Evolutionary conservation across 1,140 invertebrate species (phyloP).

Genomic region (Drosophila lowei): DNA sequence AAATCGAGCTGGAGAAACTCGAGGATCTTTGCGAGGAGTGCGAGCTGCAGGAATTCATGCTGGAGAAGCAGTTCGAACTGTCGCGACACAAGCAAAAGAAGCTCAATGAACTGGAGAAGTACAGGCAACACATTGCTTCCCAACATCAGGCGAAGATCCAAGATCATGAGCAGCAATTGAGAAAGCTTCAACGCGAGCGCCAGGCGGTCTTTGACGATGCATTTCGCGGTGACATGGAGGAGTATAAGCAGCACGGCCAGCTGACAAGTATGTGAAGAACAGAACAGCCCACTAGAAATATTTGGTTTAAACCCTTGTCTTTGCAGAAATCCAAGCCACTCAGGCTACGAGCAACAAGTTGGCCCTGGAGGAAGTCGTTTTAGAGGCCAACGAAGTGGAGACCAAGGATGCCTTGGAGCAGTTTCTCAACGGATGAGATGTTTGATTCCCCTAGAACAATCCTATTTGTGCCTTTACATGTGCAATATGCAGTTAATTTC

Average conservation of each 20-base stretch:
- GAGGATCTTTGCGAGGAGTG: slow-evolving; percentile 88
- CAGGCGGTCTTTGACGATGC: slow-evolving; percentile 88
- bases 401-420: slow-evolving; percentile 84
- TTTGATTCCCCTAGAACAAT: neutral
- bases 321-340: slow-evolving; percentile 53
- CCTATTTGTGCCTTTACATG: slow-evolving; percentile 36
- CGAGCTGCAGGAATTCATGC: slow-evolving; percentile 86
- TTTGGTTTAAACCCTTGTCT: neutral
- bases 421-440: slow-evolving; percentile 84
- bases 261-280: slow-evolving; percentile 84
- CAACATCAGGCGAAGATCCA: slow-evolving; percentile 86
- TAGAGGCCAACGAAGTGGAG: slow-evolving; percentile 83
- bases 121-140: slow-evolving; percentile 85
- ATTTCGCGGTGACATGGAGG: slow-evolving; percentile 87
- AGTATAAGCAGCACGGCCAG: slow-evolving; percentile 86
- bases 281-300: no score
- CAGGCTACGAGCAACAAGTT: slow-evolving; percentile 54
- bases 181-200: slow-evolving; percentile 85
- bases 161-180: slow-evolving; percentile 84
- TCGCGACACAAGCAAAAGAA: slow-evolving; percentile 88
- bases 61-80: slow-evolving; percentile 87
- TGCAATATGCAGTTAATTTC: slow-evolving; percentile 40
- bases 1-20: slow-evolving; percentile 86
- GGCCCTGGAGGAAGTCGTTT: slow-evolving; percentile 84
- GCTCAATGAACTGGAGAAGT: slow-evolving; percentile 74